Percentiles rank a stretch among this genome's conserved stretches.
phyloP scores from a whole-genome alignment of 2,888 invertebrate genomes.

The Dryococelus australis region DNA sequence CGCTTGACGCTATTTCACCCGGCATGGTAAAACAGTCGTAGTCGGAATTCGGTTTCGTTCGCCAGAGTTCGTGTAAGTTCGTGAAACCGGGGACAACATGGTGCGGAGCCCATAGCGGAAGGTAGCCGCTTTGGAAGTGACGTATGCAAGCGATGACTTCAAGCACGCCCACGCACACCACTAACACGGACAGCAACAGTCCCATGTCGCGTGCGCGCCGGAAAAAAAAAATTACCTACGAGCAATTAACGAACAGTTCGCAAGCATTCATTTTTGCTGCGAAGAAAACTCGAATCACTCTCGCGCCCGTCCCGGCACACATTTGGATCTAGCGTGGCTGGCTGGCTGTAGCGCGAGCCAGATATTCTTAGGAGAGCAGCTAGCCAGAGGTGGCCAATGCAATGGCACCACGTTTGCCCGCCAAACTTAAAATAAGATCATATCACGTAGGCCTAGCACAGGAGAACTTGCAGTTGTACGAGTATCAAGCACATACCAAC shows the following conservation, averaged over 20 bases:
- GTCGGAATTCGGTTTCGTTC: slow-evolving; percentile 40
- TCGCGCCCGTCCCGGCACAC: slow-evolving; percentile 35
- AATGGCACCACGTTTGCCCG: background rate
- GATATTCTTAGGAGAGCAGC: slow-evolving; percentile 36
- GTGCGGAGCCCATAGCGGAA: slow-evolving; percentile 41
- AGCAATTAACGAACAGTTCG: slow-evolving; percentile 12
- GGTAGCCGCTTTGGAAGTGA: slow-evolving; percentile 61
- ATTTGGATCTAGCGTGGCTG: slow-evolving; percentile 33
- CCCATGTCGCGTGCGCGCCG: slow-evolving; percentile 65
- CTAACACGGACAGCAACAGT: slow-evolving; percentile 74
- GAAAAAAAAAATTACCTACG: background rate
- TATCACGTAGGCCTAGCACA: background rate
- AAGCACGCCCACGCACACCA: slow-evolving; percentile 77
- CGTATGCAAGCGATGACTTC: slow-evolving; percentile 70
- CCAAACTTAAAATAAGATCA: background rate
- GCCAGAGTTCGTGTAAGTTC: slow-evolving; percentile 40
- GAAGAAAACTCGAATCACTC: slow-evolving; percentile 28
- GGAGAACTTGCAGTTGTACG: no score
- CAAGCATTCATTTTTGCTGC: slow-evolving; percentile 18
- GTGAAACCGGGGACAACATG: slow-evolving; percentile 34
- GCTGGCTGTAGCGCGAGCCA: slow-evolving; percentile 24
- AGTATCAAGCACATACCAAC: no score
- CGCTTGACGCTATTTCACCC: background rate
- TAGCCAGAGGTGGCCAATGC: background rate
- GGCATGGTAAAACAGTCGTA: background rate